Percentiles rank a stretch among this genome's conserved stretches.
Evolutionary conservation across 2,888 invertebrate genomes (phyloP).

Genomic region (Chrysolina haemoptera): DNA sequence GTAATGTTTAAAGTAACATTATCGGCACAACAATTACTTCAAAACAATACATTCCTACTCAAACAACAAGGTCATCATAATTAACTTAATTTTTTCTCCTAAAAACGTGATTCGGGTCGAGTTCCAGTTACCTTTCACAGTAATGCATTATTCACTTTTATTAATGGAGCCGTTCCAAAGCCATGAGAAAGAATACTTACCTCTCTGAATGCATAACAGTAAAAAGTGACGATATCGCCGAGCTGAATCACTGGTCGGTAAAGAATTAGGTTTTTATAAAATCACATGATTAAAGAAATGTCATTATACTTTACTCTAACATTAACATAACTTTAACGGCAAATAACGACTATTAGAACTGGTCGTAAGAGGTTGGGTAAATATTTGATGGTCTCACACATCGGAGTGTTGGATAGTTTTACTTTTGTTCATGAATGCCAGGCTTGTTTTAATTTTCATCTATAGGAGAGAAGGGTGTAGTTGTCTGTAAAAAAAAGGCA

Average conservation of each 20-base stretch:
- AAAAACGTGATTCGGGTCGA: conserved; percentile 18
- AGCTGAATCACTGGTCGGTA: not conserved
- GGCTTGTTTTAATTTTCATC: too few species aligned
- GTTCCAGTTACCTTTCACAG: conserved; percentile 25
- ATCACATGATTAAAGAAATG: conserved; percentile 11
- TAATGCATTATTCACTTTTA: conserved; percentile 2
- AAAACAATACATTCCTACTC: not conserved
- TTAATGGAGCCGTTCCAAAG: conserved; percentile 10
- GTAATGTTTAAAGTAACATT: not conserved
- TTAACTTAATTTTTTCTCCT: not conserved
- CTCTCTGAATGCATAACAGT: conserved; percentile 26
- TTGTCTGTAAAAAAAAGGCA: not conserved
- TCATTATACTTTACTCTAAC: conserved; percentile 10
- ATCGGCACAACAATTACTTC: not conserved
- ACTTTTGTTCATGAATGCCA: not conserved
- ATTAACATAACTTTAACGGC: conserved; percentile 12
- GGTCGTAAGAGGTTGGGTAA: conserved; percentile 12
- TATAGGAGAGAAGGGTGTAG: not conserved
- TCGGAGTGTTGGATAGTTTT: not conserved
- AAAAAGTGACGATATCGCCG: conserved; percentile 18
- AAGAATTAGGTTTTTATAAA: not conserved
- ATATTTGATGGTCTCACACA: conserved; percentile 11
- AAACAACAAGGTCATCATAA: not conserved
- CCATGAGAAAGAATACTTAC: conserved; percentile 4
- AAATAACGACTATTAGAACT: not conserved